These are phyloP conservation scores for Drosophila insularis DNA, from an alignment of 1,140 invertebrate genomes.

Conservation along the genomic window DNA sequence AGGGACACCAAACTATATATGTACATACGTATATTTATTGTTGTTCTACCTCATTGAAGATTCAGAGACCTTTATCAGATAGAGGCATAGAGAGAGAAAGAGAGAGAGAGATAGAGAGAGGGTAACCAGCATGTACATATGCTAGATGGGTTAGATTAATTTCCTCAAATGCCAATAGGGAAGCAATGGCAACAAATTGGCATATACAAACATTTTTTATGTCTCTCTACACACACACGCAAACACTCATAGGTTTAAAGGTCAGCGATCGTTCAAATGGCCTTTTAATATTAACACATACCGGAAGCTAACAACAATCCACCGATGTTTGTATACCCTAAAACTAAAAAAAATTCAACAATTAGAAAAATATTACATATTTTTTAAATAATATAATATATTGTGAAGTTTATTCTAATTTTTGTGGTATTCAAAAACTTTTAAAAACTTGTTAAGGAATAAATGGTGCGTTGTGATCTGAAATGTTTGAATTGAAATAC, in stretches of 20 bases:
- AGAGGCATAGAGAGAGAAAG: conserved; percentile 31
- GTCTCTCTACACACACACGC: conserved; percentile 9
- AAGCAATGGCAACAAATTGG: conserved; percentile 28
- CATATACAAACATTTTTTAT: conserved; percentile 6
- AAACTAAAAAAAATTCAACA: not conserved
- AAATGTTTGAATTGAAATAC: too few relatives aligned
- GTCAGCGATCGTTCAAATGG: conserved; percentile 67
- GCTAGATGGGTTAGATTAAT: conserved; percentile 40
- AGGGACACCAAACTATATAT: not conserved
- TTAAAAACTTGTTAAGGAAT: too few relatives aligned
- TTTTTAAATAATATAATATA: too few relatives aligned
- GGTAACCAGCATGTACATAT: conserved; percentile 53
- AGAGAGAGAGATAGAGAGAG: conserved; percentile 33
- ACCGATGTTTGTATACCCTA: conserved; percentile 7
- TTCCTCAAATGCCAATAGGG: conserved; percentile 57
- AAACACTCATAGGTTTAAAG: conserved; percentile 44
- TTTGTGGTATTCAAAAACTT: too few relatives aligned
- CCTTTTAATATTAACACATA: conserved; percentile 42
- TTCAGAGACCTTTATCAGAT: conserved; percentile 44
- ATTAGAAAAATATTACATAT: too few relatives aligned
- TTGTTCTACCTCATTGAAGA: conserved; percentile 46
- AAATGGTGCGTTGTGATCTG: too few relatives aligned
- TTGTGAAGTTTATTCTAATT: too few relatives aligned
- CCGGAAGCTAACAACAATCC: conserved; percentile 26
- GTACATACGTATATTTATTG: not conserved